Conservation (phyloP, 1,140 invertebrate species). For the Drosophila bocki region DNA sequence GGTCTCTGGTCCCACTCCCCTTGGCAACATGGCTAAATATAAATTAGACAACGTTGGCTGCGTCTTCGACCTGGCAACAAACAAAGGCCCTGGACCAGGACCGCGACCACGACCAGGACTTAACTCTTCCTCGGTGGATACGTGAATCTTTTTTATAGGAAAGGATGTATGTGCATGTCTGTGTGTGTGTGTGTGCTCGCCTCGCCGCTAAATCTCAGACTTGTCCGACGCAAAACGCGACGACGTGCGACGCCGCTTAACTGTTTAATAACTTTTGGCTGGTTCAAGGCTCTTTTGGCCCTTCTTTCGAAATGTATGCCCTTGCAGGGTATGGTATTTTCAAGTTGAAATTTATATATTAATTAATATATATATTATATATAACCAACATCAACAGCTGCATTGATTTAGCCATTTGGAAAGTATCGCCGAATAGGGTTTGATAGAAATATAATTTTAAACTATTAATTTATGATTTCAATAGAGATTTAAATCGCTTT, state of each 20-base stretch:
- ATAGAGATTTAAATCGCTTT: too few relatives aligned
- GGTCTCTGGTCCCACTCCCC: background rate
- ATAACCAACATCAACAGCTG: too few relatives aligned
- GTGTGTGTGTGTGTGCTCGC: background rate
- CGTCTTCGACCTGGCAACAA: conserved; percentile 69
- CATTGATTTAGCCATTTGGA: too few relatives aligned
- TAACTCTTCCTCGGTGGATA: conserved; percentile 56
- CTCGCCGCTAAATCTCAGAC: conserved; percentile 61
- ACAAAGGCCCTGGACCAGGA: conserved; percentile 23
- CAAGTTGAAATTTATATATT: too few relatives aligned
- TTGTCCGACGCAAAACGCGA: conserved; percentile 58
- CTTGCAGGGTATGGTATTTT: background rate
- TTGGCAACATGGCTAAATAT: conserved; percentile 60
- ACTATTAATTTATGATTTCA: too few relatives aligned
- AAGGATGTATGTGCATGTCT: conserved; percentile 14
- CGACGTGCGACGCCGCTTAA: conserved; percentile 79
- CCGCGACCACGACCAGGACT: background rate
- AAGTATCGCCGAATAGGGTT: too few relatives aligned
- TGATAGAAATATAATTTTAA: too few relatives aligned
- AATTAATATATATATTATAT: too few relatives aligned
- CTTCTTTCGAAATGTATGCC: background rate
- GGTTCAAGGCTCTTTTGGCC: conserved; percentile 36
- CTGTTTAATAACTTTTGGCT: conserved; percentile 80
- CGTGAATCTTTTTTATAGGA: conserved; percentile 28
- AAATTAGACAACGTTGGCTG: conserved; percentile 71